Evolutionary conservation across 1,140 invertebrate genomes (phyloP).

Genomic region (Lepeophtheirus salmonis): DNA sequence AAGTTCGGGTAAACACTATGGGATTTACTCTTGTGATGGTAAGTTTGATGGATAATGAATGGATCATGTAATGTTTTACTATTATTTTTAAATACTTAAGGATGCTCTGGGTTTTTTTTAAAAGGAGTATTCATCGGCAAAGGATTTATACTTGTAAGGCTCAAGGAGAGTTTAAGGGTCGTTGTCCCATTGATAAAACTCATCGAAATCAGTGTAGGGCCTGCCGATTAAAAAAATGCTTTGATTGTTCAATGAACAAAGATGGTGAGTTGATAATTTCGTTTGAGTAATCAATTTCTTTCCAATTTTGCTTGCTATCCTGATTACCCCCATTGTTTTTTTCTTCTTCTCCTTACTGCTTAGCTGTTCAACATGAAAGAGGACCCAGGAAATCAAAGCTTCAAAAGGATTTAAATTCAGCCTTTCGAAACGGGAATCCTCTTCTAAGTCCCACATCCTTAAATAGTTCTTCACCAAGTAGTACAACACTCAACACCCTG

Average conservation of each 20-base stretch:
- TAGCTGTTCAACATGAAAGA: constrained; percentile 40
- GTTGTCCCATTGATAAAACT: constrained; percentile 88
- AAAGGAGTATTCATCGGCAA: constrained; percentile 84
- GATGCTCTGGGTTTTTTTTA: constrained; percentile 94
- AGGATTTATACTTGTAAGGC: constrained; percentile 90
- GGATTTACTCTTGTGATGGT: constrained; percentile 93
- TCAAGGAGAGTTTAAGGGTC: constrained; percentile 70
- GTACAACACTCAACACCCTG: no score
- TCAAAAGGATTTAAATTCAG: constrained; percentile 24
- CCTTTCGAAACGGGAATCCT: background rate
- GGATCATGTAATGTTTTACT: background rate
- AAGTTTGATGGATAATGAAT: constrained; percentile 24
- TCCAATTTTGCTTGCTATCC: no score
- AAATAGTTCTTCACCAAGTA: no score
- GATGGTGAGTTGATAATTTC: constrained; percentile 89
- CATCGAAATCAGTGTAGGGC: constrained; percentile 92
- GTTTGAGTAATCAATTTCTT: no score
- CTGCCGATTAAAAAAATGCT: constrained; percentile 86
- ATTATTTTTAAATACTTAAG: constrained; percentile 30
- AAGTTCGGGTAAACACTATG: constrained; percentile 91
- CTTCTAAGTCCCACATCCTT: background rate
- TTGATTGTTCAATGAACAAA: constrained; percentile 94
- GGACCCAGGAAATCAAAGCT: constrained; percentile 37
- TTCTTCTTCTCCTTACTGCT: no score
- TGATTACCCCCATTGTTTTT: no score